phyloP scores from a whole-genome alignment of 2,797 vertebrate species.

The Pangasius krempfi region DNA sequence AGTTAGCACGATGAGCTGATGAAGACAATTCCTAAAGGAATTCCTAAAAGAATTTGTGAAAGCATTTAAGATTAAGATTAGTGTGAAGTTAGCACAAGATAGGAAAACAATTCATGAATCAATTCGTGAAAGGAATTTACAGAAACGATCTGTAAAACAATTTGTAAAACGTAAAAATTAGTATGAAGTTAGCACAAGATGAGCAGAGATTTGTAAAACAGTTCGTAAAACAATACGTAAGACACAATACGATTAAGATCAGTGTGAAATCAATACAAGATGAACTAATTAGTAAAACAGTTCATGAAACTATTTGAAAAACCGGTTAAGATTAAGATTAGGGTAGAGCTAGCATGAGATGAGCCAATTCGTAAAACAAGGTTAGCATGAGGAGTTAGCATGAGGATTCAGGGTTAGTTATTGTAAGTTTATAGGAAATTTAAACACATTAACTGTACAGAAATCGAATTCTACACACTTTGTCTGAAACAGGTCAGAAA shows the following conservation, averaged over 20 bases:
- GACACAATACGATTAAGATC: background rate
- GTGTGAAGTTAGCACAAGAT: background rate
- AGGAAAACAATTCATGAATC: background rate
- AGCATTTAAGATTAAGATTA: background rate
- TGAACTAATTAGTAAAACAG: background rate
- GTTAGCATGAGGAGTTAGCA: background rate
- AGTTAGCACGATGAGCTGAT: background rate
- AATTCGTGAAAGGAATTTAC: background rate
- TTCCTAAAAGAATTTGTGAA: background rate
- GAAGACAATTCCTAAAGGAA: background rate
- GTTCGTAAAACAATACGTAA: background rate
- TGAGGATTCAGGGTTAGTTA: background rate
- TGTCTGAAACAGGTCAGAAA: background rate
- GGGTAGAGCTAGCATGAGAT: background rate
- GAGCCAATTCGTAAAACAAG: background rate
- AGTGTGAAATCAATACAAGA: background rate
- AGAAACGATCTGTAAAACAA: background rate
- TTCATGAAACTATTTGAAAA: background rate
- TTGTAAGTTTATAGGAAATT: background rate
- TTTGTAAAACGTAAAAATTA: background rate
- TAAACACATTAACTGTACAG: background rate
- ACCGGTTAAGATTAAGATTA: background rate
- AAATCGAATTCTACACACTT: background rate
- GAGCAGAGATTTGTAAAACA: background rate
- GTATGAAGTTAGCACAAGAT: background rate